Evolutionary conservation across 2,113 vertebrate species (phyloP).

Genomic region (Anoura caudifer): DNA sequence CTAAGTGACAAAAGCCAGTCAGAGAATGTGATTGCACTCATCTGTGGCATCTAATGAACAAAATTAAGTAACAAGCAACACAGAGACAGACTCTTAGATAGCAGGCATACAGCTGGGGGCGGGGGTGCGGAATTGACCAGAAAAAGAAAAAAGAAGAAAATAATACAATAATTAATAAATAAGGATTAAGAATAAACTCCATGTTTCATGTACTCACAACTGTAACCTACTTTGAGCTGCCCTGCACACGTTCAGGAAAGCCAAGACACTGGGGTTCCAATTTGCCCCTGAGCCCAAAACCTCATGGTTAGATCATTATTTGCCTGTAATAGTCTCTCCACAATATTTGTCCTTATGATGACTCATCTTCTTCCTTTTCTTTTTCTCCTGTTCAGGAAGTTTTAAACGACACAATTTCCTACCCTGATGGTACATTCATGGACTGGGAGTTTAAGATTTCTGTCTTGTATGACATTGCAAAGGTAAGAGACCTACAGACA

Average conservation of each 20-base stretch:
- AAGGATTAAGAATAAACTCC: background rate
- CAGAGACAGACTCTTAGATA: too few relatives aligned
- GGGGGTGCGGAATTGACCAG: too few relatives aligned
- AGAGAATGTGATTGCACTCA: too few relatives aligned
- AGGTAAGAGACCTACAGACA: constrained; percentile 83
- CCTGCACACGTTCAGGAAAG: background rate
- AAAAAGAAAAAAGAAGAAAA: too few relatives aligned
- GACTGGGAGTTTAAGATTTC: constrained; percentile 99
- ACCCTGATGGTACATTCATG: constrained; percentile 97
- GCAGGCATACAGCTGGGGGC: too few relatives aligned
- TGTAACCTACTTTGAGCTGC: background rate
- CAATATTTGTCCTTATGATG: background rate
- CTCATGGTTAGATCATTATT: background rate
- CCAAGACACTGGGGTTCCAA: background rate
- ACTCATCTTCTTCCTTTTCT: background rate
- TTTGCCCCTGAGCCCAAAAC: background rate
- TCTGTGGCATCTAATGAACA: too few relatives aligned
- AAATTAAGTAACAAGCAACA: too few relatives aligned
- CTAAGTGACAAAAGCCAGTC: too few relatives aligned
- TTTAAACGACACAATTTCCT: constrained; percentile 95
- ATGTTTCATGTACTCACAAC: background rate
- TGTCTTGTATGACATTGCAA: constrained; percentile 97
- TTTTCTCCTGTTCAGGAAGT: constrained; percentile 85
- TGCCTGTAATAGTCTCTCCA: background rate
- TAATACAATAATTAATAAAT: background rate